A percentile compares a stretch with the other conserved stretches of the same genome.
Conservation (phyloP, 1,140 invertebrate genomes). For the Bombus terrestris region DNA sequence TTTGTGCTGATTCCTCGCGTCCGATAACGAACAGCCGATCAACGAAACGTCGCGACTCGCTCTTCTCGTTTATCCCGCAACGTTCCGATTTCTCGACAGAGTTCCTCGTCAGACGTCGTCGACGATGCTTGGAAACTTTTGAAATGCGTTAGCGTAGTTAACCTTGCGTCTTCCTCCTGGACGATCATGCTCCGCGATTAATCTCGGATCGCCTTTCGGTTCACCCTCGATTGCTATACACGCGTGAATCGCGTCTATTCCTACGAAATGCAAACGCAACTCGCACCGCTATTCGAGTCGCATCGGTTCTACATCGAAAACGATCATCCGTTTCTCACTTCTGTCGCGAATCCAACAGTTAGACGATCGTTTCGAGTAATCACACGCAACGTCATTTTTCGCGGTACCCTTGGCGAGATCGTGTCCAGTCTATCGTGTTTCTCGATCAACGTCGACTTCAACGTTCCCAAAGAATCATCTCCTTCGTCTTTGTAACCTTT, state of each 20-base stretch:
- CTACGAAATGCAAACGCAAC: not conserved
- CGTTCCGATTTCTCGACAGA: too few relatives aligned
- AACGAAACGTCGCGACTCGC: not conserved
- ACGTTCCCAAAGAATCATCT: too few relatives aligned
- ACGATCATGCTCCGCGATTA: slow-evolving; percentile 13
- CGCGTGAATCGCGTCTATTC: not conserved
- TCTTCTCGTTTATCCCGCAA: too few relatives aligned
- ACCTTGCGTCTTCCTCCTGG: not conserved
- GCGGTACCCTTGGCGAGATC: too few relatives aligned
- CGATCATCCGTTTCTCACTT: not conserved
- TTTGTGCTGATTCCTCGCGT: not conserved
- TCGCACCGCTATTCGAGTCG: not conserved
- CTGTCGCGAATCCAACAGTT: not conserved
- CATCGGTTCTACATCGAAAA: not conserved
- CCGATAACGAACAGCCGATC: not conserved
- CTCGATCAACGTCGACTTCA: too few relatives aligned
- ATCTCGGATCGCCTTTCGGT: not conserved
- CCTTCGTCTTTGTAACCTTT: too few relatives aligned
- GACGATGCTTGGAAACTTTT: not conserved
- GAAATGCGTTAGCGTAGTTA: not conserved
- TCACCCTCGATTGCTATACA: not conserved
- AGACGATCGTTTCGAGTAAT: not conserved
- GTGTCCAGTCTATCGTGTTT: too few relatives aligned
- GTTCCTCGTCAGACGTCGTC: not conserved
- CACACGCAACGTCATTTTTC: not conserved